Conservation (phyloP, 1,140 invertebrate species). For the Bombus waltoni region DNA sequence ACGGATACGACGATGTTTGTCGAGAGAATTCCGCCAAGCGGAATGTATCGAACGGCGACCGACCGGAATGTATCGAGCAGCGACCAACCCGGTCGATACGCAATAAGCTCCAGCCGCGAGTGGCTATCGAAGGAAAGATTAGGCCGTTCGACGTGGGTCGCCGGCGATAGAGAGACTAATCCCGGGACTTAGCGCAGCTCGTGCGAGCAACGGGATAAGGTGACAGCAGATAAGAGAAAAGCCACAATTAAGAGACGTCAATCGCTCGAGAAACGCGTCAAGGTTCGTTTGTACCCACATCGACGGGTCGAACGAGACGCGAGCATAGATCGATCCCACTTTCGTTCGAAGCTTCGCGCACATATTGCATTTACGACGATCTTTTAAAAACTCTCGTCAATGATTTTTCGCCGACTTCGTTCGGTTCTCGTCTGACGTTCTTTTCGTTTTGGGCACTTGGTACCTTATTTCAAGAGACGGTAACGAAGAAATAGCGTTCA, state of each 20-base stretch:
- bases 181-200: slow-evolving; percentile 69
- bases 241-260: slow-evolving; percentile 79
- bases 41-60: slow-evolving; percentile 21
- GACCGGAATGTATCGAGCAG: slow-evolving; percentile 42
- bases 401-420: no score
- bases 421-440: not conserved
- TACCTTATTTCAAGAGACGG: not conserved
- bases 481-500: not conserved
- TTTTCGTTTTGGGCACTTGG: not conserved
- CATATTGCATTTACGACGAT: no score
- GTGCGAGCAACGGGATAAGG: slow-evolving; percentile 68
- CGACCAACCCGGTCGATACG: slow-evolving; percentile 29
- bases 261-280: slow-evolving; percentile 58
- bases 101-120: slow-evolving; percentile 43
- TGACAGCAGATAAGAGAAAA: slow-evolving; percentile 81
- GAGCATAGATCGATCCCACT: no score
- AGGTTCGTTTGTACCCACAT: not conserved
- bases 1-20: slow-evolving; percentile 54
- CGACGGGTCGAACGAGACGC: no score
- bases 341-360: no score
- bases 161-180: slow-evolving; percentile 80
- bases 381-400: no score
- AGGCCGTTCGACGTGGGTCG: slow-evolving; percentile 73
- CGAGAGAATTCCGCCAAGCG: slow-evolving; percentile 42
- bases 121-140: slow-evolving; percentile 75